phyloP scores from a whole-genome alignment of 2,888 invertebrate genomes.

The Diaperis boleti region DNA sequence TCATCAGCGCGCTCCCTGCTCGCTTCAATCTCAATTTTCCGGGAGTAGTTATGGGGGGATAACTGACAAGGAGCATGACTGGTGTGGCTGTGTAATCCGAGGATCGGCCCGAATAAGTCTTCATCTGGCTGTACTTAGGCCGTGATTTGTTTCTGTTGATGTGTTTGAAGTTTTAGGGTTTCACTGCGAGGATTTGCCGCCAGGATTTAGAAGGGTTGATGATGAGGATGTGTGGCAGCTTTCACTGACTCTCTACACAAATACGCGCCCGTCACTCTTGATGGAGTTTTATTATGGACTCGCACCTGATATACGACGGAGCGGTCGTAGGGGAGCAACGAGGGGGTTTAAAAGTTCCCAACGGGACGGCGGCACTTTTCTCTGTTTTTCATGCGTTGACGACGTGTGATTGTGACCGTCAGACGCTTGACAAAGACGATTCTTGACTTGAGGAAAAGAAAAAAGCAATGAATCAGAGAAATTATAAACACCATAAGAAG shows the following conservation, averaged over 20 bases:
- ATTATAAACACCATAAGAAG: too few species aligned
- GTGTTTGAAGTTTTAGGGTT: conserved; percentile 59
- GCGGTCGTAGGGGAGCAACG: too few species aligned
- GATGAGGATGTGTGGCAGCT: conserved; percentile 61
- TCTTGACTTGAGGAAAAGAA: too few species aligned
- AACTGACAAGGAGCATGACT: conserved; percentile 44
- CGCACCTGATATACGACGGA: conserved; percentile 37
- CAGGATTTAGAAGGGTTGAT: conserved; percentile 60
- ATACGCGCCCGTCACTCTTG: conserved; percentile 36
- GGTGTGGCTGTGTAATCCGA: conserved; percentile 54
- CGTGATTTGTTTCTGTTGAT: conserved; percentile 63
- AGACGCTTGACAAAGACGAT: too few species aligned
- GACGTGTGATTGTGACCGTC: too few species aligned
- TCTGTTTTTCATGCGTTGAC: too few species aligned
- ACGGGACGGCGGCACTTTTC: too few species aligned
- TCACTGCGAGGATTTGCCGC: conserved; percentile 57
- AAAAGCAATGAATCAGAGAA: too few species aligned
- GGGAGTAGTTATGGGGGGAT: conserved; percentile 40
- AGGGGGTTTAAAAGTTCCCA: too few species aligned
- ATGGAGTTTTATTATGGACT: conserved; percentile 43
- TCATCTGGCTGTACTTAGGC: conserved; percentile 62
- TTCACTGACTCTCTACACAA: conserved; percentile 36
- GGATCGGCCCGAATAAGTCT: conserved; percentile 62
- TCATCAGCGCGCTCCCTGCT: conserved; percentile 39
- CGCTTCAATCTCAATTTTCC: conserved; percentile 52